Evolutionary conservation across 2,113 vertebrate species (phyloP), one percentile per base, ranked within the genome.

Genomic region (Xerus inauris): DNA sequence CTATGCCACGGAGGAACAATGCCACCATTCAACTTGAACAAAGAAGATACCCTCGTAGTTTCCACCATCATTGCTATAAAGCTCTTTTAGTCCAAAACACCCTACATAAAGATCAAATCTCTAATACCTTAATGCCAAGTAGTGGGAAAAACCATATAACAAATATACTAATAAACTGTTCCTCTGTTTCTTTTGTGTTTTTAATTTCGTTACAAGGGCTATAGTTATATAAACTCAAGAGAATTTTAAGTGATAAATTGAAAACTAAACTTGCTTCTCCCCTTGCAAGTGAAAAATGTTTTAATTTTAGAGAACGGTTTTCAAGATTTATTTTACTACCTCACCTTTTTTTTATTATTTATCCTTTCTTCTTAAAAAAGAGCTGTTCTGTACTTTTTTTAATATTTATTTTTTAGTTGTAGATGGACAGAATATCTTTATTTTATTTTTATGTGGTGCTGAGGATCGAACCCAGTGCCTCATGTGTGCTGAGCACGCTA

Each of bases 221-320:
- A 51, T 81, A 38, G 67, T 72, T 75, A 45, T 92, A 82, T 65
- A 5, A 45, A 51, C 24, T 91, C 8, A 64, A 71, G 65, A 86
- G 47, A 93, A 83, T 26, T 65, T 64, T 71, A 91, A 77, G 42
- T 40, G 87, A 65, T 57, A 54, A 87, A 93, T 67, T 49, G 7
- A 79, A 94, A 95, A 93, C 75, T 90, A 77, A 96, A 65, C 4
- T 77, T 54, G 22, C 45, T 76, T 96, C 30, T 87, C 22, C 35
- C 45, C 77, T 90, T 69, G 76, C 62, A 67, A 96, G 17, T 28
- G 85, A 81, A 81, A 90, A 80, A 45, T 59, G 32, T 62, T n/a
- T 82, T 3, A 0, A 67, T 57, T 93, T 93, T 59, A 79, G 82
- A 96, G 62, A 76, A 84, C 6, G 17, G 38, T 79, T 88, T 77